Evolutionary conservation across 2,797 vertebrate genomes (phyloP).

Genomic region (Xerus rutilus): DNA sequence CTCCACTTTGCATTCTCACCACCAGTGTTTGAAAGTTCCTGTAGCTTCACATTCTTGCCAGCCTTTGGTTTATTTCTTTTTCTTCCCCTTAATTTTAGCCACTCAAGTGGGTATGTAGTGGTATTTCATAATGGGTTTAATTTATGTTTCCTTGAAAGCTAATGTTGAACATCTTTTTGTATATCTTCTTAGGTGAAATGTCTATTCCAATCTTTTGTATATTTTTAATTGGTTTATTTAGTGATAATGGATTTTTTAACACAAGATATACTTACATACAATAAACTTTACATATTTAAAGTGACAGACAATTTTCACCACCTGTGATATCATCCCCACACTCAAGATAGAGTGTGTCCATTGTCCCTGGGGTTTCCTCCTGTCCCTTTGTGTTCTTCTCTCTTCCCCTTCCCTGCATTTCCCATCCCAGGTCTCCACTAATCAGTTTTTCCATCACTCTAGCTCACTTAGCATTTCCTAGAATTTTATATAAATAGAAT

Average conservation of each 20-base stretch:
- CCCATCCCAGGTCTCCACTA: neutral
- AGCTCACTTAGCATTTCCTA: conserved; percentile 41
- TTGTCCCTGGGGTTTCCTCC: neutral
- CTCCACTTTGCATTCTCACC: neutral
- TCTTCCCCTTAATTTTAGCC: neutral
- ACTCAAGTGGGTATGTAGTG: neutral
- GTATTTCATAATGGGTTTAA: neutral
- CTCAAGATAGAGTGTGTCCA: neutral
- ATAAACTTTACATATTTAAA: neutral
- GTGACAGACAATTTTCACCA: neutral
- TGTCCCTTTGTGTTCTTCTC: neutral
- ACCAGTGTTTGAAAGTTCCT: neutral
- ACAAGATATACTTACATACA: neutral
- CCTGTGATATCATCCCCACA: neutral
- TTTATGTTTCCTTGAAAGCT: neutral
- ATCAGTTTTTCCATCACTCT: neutral
- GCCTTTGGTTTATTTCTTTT: neutral
- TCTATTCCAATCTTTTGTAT: neutral
- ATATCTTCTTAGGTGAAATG: neutral
- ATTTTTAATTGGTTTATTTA: conserved; percentile 27
- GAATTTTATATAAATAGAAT: conserved; percentile 59
- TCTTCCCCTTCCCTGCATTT: neutral
- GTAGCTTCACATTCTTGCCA: neutral
- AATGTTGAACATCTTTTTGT: neutral
- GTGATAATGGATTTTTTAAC: neutral